A percentile compares a stretch with the other conserved stretches of the same genome.
These are phyloP conservation scores for Troides oblongomaculatus DNA, from an alignment of 2,888 invertebrate species.

Conservation along the genomic window DNA sequence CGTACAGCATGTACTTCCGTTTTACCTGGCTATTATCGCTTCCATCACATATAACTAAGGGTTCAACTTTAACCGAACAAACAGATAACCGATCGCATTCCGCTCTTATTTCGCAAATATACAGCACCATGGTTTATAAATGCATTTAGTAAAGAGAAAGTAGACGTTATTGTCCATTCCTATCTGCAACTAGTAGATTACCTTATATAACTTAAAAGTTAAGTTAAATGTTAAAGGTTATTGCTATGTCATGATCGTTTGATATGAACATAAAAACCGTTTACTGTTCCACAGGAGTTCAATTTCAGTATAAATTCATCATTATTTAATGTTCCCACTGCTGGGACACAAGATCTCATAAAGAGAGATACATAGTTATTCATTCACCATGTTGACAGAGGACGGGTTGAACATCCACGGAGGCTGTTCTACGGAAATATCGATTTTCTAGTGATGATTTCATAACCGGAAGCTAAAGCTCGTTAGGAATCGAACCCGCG, in stretches of 20 bases:
- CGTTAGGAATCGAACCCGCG: no score
- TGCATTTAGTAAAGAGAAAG: conserved; percentile 29
- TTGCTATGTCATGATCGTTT: conserved; percentile 20
- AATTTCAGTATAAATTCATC: background rate
- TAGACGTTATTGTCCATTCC: conserved; percentile 27
- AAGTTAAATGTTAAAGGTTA: conserved; percentile 19
- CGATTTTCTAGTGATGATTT: no score
- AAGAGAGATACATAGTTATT: background rate
- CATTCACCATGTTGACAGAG: no score
- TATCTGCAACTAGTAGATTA: conserved; percentile 26
- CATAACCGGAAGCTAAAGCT: no score
- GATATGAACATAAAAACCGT: background rate
- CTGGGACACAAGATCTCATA: background rate
- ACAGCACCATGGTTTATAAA: conserved; percentile 23
- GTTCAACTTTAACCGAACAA: conserved; percentile 22
- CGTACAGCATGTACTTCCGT: no score
- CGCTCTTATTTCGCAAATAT: conserved; percentile 29
- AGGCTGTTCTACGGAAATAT: no score
- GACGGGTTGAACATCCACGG: no score
- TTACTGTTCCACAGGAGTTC: background rate
- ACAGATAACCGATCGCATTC: conserved; percentile 26
- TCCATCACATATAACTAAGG: background rate
- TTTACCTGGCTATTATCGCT: background rate
- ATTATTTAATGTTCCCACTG: background rate
- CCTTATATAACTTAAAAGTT: conserved; percentile 16